phyloP scores from a whole-genome alignment of 1,140 invertebrate genomes.

The Drosophila pseudoananassae region DNA sequence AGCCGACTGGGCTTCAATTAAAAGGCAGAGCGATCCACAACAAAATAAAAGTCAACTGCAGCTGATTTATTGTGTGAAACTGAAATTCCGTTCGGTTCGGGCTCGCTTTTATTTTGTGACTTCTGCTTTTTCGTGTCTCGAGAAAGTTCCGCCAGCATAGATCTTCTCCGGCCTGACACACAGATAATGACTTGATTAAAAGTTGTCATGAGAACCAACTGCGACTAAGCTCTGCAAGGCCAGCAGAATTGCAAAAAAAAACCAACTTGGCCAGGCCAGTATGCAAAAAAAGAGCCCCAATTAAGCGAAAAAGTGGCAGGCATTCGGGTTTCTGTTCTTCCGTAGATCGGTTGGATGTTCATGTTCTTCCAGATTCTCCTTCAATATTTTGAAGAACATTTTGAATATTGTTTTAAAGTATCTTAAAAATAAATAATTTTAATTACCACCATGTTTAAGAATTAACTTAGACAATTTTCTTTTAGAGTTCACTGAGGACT shows the following conservation, averaged over 20 bases:
- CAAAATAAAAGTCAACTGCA: constrained; percentile 62
- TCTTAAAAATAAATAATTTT: no score
- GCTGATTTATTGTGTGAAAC: constrained; percentile 80
- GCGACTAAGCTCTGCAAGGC: constrained; percentile 35
- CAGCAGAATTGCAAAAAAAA: constrained; percentile 7
- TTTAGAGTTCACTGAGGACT: neutral
- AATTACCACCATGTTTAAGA: no score
- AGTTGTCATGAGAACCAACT: constrained; percentile 71
- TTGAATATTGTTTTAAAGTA: no score
- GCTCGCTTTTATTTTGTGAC: constrained; percentile 25
- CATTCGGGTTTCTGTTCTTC: constrained; percentile 5
- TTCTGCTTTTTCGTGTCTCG: constrained; percentile 44
- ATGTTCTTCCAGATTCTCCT: neutral
- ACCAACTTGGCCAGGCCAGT: constrained; percentile 6
- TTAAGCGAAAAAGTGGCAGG: constrained; percentile 52
- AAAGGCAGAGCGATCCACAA: constrained; percentile 29
- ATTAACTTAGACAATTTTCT: neutral
- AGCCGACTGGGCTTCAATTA: constrained; percentile 66
- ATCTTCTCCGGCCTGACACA: constrained; percentile 51
- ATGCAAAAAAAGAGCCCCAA: constrained; percentile 55
- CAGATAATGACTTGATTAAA: constrained; percentile 80
- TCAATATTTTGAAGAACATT: no score
- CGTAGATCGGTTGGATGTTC: constrained; percentile 4
- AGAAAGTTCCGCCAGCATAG: constrained; percentile 64
- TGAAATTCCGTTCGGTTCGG: constrained; percentile 47